Percentiles rank a stretch among this genome's conserved stretches.
Conservation (phyloP, 2,888 invertebrate species). For the Smittia sp. region DNA sequence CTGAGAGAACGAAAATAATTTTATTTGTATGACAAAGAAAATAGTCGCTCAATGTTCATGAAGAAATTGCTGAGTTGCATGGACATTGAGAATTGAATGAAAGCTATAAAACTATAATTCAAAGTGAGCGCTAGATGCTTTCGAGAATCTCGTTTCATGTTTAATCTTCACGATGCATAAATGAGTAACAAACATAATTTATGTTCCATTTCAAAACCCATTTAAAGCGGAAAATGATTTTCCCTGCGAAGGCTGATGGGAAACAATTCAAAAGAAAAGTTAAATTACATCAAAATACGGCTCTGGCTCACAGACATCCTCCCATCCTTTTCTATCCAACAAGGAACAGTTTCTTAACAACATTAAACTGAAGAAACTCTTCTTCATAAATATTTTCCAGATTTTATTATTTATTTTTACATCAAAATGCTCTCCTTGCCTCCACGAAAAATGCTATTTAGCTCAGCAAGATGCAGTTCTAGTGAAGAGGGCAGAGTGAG, state of each 20-base stretch:
- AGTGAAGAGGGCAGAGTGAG: background rate
- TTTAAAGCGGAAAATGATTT: slow-evolving; percentile 6
- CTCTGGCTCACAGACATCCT: background rate
- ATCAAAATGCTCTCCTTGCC: background rate
- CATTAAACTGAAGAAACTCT: slow-evolving; percentile 31
- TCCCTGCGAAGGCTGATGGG: background rate
- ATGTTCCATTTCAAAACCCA: slow-evolving; percentile 20
- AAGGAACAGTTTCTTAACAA: slow-evolving; percentile 26
- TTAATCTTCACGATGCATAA: slow-evolving; percentile 25
- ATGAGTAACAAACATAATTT: slow-evolving; percentile 23
- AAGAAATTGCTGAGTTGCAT: too few species aligned
- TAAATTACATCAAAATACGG: background rate
- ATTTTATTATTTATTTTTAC: slow-evolving; percentile 19
- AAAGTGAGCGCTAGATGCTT: slow-evolving; percentile 7
- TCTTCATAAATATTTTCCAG: slow-evolving; percentile 39
- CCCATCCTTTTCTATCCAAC: slow-evolving; percentile 7
- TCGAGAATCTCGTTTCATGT: slow-evolving; percentile 35
- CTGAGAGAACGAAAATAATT: background rate
- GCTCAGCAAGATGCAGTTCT: slow-evolving; percentile 23
- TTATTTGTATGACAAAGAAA: background rate
- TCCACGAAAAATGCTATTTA: slow-evolving; percentile 8
- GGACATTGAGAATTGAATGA: background rate
- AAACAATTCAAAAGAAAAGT: background rate
- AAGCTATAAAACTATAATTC: slow-evolving; percentile 29
- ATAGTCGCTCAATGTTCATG: background rate